Evolutionary conservation across 2,113 vertebrate species (phyloP), one percentile per base, ranked within the genome.

Genomic region (Camelus bactrianus): DNA sequence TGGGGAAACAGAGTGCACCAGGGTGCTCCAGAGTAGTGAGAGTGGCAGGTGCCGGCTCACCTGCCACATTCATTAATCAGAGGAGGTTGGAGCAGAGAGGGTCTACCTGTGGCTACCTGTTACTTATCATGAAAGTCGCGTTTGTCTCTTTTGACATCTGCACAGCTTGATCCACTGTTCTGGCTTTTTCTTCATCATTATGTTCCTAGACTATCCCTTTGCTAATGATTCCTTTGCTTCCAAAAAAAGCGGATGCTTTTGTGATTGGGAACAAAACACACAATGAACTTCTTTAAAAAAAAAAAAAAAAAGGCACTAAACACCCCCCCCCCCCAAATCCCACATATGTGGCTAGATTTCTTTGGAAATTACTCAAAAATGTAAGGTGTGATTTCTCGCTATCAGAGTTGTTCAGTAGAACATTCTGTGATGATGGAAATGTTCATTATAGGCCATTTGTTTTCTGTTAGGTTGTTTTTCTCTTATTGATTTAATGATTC

Each of bases 281-380:
- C 91, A 46, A 48, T 60, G 60, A 76, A 87, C 4, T 84, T 65
- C 67, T 42, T 6, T 1, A 46, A 67, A 70, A 48, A 30, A 58
- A 35, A 48, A 48, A 54, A 82, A 79, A 50, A 60, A 82, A 79
- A 50, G 52, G 50, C 19, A 46, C 24, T 62, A 19, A 87, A 32
- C 42, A 38, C 5, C 30, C 26, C 28, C 26, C 26, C 48, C 30
- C 8, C 20, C 38, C 90, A 30, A 62, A 89, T 35, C n/a, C 12
- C 35, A 80, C 9, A 73, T 4, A 19, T 16, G 0, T 79, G 50
- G 11, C n/a, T 75, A 89, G 58, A 73, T 73, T 90, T 88, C 35
- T 52, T 60, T 35, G n/a, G 72, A 24, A 93, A 77, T 69, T 48
- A 76, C 42, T 93, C 8, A 48, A 50, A 79, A 73, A 77, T 56